Percentiles rank a stretch among this genome's conserved stretches.
These are phyloP conservation scores for Melanostoma scalare DNA, from an alignment of 2,888 invertebrate genomes.

Conservation along the genomic window DNA sequence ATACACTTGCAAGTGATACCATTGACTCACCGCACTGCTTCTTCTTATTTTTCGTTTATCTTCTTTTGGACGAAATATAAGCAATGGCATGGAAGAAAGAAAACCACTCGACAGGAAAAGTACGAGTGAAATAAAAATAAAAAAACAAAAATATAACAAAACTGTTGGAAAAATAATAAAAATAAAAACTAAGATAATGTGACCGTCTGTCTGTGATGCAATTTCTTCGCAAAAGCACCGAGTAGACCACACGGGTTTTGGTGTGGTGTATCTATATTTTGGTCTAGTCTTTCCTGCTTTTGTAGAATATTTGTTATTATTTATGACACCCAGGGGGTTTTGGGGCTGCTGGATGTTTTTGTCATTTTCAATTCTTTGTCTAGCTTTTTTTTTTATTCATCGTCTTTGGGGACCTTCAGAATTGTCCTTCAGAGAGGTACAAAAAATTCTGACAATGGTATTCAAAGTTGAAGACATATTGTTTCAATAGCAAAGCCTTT, in stretches of 20 bases:
- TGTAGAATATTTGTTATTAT: no score
- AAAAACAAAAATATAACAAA: constrained; percentile 18
- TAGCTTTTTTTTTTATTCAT: no score
- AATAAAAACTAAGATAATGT: constrained; percentile 34
- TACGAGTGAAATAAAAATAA: constrained; percentile 27
- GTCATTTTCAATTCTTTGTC: no score
- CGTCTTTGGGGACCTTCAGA: no score
- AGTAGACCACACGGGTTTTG: constrained; percentile 20
- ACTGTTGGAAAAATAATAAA: constrained; percentile 4
- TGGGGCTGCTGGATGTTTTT: no score
- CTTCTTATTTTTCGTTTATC: constrained; percentile 16
- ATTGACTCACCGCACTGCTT: constrained; percentile 47
- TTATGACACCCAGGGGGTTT: no score
- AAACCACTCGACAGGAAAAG: constrained; percentile 68
- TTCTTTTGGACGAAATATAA: constrained; percentile 41
- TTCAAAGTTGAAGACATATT: no score
- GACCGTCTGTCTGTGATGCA: constrained; percentile 66
- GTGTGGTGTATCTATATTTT: not conserved
- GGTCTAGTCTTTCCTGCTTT: no score
- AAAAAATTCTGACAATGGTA: no score
- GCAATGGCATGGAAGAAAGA: constrained; percentile 47
- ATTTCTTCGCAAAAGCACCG: constrained; percentile 41
- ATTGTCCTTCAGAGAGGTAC: no score
- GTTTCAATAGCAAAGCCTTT: no score
- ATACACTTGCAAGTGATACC: constrained; percentile 64